These are phyloP conservation scores for Bucorvus abyssinicus DNA, from an alignment of 2,797 vertebrate genomes.

Conservation along the genomic window DNA sequence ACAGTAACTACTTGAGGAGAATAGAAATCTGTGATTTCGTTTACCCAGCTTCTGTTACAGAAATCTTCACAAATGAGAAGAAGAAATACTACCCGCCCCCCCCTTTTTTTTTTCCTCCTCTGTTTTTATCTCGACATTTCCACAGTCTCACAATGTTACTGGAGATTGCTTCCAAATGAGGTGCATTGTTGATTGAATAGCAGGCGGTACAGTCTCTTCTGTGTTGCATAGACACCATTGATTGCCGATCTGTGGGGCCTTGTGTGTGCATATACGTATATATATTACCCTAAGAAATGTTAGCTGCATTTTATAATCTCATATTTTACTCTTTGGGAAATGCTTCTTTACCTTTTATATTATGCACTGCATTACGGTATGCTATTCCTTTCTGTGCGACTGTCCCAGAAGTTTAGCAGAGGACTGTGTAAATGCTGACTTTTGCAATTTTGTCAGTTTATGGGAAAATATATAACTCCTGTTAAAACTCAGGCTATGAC, in stretches of 20 bases:
- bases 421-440: neutral
- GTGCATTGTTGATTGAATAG: neutral
- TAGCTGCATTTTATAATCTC: neutral
- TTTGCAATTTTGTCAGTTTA: neutral
- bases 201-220: neutral
- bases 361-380: neutral
- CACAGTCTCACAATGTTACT: neutral
- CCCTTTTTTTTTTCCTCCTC: neutral
- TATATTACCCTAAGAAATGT: neutral
- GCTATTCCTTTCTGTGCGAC: neutral
- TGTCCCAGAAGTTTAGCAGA: neutral
- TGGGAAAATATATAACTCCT: neutral
- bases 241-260: neutral
- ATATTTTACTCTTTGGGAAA: neutral
- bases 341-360: neutral
- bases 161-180: neutral
- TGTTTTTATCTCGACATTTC: neutral
- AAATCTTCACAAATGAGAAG: neutral
- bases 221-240: neutral
- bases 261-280: neutral
- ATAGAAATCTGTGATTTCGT: neutral
- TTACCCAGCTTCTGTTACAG: neutral
- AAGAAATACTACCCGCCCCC: fast-evolving
- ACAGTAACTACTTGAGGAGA: neutral
- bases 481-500: neutral